Base-by-base conservation (phyloP, 2,113 vertebrate genomes). In the Aptenodytes patagonicus region DNA sequence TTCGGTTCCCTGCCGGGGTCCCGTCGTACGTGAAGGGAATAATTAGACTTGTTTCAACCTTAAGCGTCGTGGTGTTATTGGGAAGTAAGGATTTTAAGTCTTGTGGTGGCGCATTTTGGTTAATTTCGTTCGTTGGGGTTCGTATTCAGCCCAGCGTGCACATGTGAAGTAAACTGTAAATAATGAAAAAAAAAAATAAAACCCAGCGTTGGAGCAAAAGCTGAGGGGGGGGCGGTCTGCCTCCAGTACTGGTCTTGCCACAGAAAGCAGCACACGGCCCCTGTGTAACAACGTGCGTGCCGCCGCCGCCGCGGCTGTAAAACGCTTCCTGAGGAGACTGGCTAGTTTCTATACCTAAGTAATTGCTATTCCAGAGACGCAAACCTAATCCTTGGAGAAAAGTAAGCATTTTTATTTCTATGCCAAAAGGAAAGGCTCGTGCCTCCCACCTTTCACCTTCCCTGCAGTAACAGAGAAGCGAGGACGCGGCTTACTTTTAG, bases 231-330 rank as follows among this genome's bases (percentile, higher is more conserved):
- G 5, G 3, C 8, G 51, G 22, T 11, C 40, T 2, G 3, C 13
- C 29, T 19, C 54, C 26, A 7, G 18, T 10, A 4, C 32, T 6
- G 22, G 11, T 8, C 8, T 3, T 5, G 13, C 46, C 16, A 10
- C 32, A 12, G 49, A 9, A 51, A 7, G 11, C 38, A 10, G 25
- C 1, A 4, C 15, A 0, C 13, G 1, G 32, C 10, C 40, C 2
- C 0, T 0, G 1, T 4, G 4, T 24, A 11, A 17, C 57, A 5
- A 2, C 1, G 9, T 2, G 1, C 3, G 62, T 5, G 24, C 24
- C 24, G n/a, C 42, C 24, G n/a, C 42, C 42, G 42, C 42, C 42
- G 42, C 14, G 14, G 42, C 42, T 16, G 42, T 42, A 42, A 51
- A 4, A 9, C 1, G 1, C 17, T 68, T 20, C 52, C 49, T 2